Percentiles rank a stretch among this genome's conserved stretches.
These are phyloP conservation scores for Mionectes macconnelli DNA, from an alignment of 2,113 vertebrate species.

Conservation along the genomic window DNA sequence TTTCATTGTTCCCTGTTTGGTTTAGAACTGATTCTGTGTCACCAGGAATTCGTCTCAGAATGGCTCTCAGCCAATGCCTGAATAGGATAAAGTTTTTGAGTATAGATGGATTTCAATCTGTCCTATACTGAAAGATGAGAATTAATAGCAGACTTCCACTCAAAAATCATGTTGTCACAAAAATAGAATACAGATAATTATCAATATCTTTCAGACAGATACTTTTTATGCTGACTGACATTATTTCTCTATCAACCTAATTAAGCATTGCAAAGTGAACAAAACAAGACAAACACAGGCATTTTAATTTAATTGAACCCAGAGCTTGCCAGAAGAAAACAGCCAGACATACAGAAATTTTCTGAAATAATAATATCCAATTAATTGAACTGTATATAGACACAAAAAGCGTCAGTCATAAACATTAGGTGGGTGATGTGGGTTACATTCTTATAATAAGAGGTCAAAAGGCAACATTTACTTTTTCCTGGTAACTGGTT, in stretches of 20 bases:
- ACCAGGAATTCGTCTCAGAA: background rate
- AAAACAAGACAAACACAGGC: background rate
- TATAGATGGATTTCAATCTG: background rate
- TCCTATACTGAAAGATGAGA: background rate
- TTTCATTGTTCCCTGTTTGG: background rate
- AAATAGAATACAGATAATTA: background rate
- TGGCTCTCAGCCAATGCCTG: background rate
- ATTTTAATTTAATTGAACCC: background rate
- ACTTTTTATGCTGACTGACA: background rate
- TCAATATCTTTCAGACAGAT: background rate
- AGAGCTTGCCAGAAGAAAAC: background rate
- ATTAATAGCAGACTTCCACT: background rate
- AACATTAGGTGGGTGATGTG: background rate
- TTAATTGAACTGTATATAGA: background rate
- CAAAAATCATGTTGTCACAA: background rate
- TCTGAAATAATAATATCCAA: background rate
- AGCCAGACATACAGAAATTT: background rate
- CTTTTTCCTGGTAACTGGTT: background rate
- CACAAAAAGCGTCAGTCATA: background rate
- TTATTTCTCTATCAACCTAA: background rate
- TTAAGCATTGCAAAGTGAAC: background rate
- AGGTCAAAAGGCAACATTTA: background rate
- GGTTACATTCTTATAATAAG: background rate
- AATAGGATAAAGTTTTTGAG: background rate
- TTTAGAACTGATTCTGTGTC: background rate